phyloP scores from a whole-genome alignment of 2,888 invertebrate species.

The Morpho achilles region DNA sequence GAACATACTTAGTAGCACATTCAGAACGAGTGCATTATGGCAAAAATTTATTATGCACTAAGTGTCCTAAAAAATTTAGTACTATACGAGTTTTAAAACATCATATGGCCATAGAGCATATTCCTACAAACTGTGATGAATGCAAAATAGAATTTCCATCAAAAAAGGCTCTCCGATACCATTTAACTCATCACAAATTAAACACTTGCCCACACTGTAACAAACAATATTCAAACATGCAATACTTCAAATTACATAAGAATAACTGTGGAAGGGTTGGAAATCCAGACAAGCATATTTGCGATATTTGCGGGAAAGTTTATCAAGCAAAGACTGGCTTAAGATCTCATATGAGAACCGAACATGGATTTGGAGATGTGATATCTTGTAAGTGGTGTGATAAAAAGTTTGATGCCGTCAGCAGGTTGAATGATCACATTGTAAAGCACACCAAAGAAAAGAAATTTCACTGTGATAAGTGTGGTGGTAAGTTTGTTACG shows the following conservation, averaged over 20 bases:
- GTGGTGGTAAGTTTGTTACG: slow-evolving; percentile 59
- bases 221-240: slow-evolving; percentile 48
- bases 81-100: slow-evolving; percentile 46
- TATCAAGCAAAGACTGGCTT: slow-evolving; percentile 39
- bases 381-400: slow-evolving; percentile 57
- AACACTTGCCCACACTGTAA: slow-evolving; percentile 48
- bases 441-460: slow-evolving; percentile 62
- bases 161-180: slow-evolving; percentile 44
- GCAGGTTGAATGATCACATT: slow-evolving; percentile 53
- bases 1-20: slow-evolving; percentile 43
- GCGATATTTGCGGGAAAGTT: slow-evolving; percentile 58
- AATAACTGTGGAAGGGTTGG: slow-evolving; percentile 47
- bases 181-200: slow-evolving; percentile 51
- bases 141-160: slow-evolving; percentile 55
- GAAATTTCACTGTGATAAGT: slow-evolving; percentile 55
- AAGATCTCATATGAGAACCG: slow-evolving; percentile 50
- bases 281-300: slow-evolving; percentile 43
- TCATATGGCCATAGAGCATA: slow-evolving; percentile 49
- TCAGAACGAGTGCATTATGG: slow-evolving; percentile 53
- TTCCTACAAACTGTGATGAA: slow-evolving; percentile 47
- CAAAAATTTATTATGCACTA: slow-evolving; percentile 47
- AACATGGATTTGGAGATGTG: slow-evolving; percentile 55
- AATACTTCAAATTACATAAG: slow-evolving; percentile 46
- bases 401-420: slow-evolving; percentile 58
- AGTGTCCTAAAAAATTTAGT: slow-evolving; percentile 56